Base-by-base conservation (phyloP, 1,140 invertebrate species). In the Rhopalosiphum padi region DNA sequence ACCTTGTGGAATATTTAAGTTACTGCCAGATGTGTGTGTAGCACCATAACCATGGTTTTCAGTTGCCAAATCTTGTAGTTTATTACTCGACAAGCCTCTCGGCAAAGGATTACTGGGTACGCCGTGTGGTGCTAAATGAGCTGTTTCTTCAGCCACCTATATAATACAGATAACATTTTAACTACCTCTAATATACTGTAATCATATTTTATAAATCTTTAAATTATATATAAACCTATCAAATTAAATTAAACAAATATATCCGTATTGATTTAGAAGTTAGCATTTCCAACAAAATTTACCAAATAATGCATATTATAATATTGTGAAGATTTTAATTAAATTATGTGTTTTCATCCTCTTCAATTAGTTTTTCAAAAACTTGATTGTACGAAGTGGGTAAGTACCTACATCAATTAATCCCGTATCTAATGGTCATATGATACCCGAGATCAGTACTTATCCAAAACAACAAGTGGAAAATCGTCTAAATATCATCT, bases 41-140 rank as follows among this genome's bases (percentile, higher is more conserved):
- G 96, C 96, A 94, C 97, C 96, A 94, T 97, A 97, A 43, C 97
- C 97, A 51, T 94, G 93, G 94, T 97, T 97, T 94, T 97, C 96
- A 94, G 96, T 96, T 5, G 96, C 96, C 94, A 98, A 95, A 94
- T 98, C 97, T 94, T 97, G 97, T 51, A 98, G 96, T 94, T 97
- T 96, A 89, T 96, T 97, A 94, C 97, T 98, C 93, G 98, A 99
- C 11, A 99, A 96, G 43, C 98, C 98, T 93, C 98, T 96, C 2
- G 98, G 98, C 94, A 99, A 97, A 1, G 98, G 98, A 96, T 98
- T 98, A 94, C 98, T 98, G n/a, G 98, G 98, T 37, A 99, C 98
- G 18, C 99, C 99, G 95, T 99, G 98, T 0, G 99, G 99, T 35
- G 98, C 98, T 94, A 99, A 96, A 95, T 99, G 98, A 48, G 97